Conservation (phyloP, 1,140 invertebrate species). For the Apolygus lucorum region DNA sequence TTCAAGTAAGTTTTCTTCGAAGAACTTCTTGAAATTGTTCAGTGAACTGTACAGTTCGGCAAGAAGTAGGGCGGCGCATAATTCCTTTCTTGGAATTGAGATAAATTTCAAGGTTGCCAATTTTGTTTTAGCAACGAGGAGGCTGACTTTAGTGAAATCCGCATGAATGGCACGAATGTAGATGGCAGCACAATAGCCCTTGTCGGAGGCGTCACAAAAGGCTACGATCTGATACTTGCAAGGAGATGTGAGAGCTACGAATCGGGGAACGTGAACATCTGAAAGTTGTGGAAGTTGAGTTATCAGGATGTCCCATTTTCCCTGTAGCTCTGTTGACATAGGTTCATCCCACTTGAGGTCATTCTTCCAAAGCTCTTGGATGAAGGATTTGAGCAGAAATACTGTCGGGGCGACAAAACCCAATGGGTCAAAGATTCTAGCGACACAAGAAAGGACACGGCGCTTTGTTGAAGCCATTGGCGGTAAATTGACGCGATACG, state of each 20-base stretch:
- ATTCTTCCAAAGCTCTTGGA: too few relatives aligned
- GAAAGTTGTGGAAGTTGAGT: background rate
- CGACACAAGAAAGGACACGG: too few relatives aligned
- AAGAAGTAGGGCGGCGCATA: constrained; percentile 36
- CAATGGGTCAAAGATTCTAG: too few relatives aligned
- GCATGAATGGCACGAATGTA: constrained; percentile 28
- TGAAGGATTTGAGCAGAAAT: too few relatives aligned
- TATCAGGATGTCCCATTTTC: too few relatives aligned
- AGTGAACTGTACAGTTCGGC: constrained; percentile 26
- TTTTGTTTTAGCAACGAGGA: constrained; percentile 39
- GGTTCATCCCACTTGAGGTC: too few relatives aligned
- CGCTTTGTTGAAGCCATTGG: too few relatives aligned
- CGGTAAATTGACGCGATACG: too few relatives aligned
- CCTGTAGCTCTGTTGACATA: too few relatives aligned
- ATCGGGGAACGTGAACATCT: background rate
- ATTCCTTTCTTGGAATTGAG: constrained; percentile 38
- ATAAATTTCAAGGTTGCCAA: constrained; percentile 39
- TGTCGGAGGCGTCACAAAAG: constrained; percentile 34
- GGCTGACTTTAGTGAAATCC: background rate
- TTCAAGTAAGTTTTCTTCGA: too few relatives aligned
- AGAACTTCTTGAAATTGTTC: constrained; percentile 14
- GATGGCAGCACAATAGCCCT: constrained; percentile 34
- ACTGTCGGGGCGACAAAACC: too few relatives aligned
- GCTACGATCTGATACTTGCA: constrained; percentile 34
- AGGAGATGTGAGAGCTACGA: too few relatives aligned